These are phyloP conservation scores for Pipa parva DNA, from an alignment of 2,113 vertebrate genomes.

Conservation along the genomic window DNA sequence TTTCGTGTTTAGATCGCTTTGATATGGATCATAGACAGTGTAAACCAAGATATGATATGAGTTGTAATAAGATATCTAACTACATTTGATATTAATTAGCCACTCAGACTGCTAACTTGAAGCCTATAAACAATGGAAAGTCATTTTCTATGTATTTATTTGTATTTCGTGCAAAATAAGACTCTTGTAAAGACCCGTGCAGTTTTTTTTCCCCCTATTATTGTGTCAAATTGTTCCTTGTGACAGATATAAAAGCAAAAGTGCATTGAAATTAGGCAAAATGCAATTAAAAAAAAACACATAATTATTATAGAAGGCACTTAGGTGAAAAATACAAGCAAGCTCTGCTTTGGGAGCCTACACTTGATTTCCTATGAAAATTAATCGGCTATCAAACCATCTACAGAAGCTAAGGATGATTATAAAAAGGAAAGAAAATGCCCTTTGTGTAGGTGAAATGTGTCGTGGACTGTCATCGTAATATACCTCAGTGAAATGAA, in stretches of 20 bases:
- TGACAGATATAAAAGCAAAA: conserved; percentile 59
- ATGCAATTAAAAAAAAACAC: conserved; percentile 94
- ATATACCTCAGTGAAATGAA: conserved; percentile 99
- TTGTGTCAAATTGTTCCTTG: conserved; percentile 72
- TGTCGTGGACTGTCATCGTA: conserved; percentile 99
- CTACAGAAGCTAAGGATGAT: conserved; percentile 97
- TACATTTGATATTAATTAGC: no score
- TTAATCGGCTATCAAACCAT: conserved; percentile 99
- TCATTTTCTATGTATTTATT: no score
- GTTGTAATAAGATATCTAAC: no score
- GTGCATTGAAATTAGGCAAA: conserved; percentile 67
- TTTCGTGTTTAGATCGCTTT: no score
- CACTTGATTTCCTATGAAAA: conserved; percentile 99
- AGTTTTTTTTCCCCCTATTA: conserved; percentile 62
- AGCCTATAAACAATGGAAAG: no score
- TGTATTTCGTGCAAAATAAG: no score
- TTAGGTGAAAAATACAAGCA: conserved; percentile 72
- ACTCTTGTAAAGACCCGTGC: neutral
- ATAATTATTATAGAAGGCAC: conserved; percentile 89
- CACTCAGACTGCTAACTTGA: no score
- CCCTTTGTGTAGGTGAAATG: conserved; percentile 99
- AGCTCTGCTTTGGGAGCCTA: conserved; percentile 79
- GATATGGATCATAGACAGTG: no score
- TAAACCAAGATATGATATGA: no score
- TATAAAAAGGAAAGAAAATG: conserved; percentile 98